Conservation (phyloP, 1,140 invertebrate species). For the Solen grandis region DNA sequence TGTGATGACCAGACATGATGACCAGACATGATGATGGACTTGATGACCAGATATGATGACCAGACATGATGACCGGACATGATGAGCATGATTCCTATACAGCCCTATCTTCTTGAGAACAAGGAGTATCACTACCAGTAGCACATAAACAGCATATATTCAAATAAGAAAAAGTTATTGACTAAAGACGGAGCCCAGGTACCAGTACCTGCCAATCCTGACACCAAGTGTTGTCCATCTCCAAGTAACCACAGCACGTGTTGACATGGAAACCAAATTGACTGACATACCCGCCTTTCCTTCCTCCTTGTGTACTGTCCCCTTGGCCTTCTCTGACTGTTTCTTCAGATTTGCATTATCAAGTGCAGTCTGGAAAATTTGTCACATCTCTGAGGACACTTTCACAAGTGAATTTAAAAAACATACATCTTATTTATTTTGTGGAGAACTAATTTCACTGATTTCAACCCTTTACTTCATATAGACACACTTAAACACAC, state of each 20-base stretch:
- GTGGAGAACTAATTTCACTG: too few species aligned
- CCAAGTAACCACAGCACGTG: conserved; percentile 77
- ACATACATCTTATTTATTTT: too few species aligned
- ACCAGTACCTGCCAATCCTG: conserved; percentile 81
- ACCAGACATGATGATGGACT: neutral
- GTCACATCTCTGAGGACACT: too few species aligned
- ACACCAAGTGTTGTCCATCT: conserved; percentile 75
- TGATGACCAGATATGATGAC: neutral
- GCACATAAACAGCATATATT: neutral
- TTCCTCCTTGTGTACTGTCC: conserved; percentile 65
- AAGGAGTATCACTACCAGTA: neutral
- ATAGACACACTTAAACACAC: too few species aligned
- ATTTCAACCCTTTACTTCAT: too few species aligned
- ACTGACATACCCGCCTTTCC: conserved; percentile 72
- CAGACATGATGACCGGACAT: neutral
- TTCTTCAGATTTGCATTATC: conserved; percentile 79
- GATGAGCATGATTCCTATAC: neutral
- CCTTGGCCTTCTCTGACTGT: conserved; percentile 55
- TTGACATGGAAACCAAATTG: conserved; percentile 85
- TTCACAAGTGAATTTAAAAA: neutral
- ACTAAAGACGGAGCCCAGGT: neutral
- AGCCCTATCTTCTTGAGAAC: neutral
- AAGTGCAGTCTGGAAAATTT: conserved; percentile 82
- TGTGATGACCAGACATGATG: too few species aligned
- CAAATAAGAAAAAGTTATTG: neutral